A percentile compares a stretch with the other conserved stretches of the same genome.
Evolutionary conservation across 2,797 vertebrate species (phyloP).

Genomic region (Hippopotamyrus pictus): DNA sequence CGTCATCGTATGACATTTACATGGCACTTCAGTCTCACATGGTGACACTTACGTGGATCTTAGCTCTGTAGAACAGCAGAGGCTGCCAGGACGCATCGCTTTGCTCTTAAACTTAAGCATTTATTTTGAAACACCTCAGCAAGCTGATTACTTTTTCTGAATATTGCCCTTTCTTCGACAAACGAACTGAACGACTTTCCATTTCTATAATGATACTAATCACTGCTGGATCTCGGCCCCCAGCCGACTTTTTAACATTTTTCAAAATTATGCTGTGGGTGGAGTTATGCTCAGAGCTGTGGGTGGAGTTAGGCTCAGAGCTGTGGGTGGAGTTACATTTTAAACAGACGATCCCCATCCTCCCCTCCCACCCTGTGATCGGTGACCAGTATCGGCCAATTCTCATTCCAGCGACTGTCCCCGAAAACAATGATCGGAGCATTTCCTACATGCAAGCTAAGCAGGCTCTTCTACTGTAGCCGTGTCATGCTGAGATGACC

Average conservation of each 20-base stretch:
- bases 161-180: neutral
- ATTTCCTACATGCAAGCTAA: neutral
- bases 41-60: neutral
- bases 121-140: slow-evolving; percentile 31
- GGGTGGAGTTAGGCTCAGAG: neutral
- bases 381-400: neutral
- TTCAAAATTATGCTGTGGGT: neutral
- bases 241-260: neutral
- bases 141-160: slow-evolving; percentile 49
- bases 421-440: neutral
- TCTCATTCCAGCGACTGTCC: neutral
- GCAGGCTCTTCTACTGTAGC: neutral
- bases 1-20: neutral
- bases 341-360: neutral
- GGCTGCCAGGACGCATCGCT: neutral
- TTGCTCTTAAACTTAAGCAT: neutral
- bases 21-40: neutral
- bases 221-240: neutral
- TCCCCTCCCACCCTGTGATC: neutral
- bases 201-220: neutral
- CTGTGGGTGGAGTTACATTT: neutral
- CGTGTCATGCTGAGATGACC: neutral
- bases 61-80: neutral
- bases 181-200: neutral
- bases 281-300: neutral